Evolutionary conservation across 2,888 invertebrate species (phyloP).

Genomic region (Criorhina ranunculi): DNA sequence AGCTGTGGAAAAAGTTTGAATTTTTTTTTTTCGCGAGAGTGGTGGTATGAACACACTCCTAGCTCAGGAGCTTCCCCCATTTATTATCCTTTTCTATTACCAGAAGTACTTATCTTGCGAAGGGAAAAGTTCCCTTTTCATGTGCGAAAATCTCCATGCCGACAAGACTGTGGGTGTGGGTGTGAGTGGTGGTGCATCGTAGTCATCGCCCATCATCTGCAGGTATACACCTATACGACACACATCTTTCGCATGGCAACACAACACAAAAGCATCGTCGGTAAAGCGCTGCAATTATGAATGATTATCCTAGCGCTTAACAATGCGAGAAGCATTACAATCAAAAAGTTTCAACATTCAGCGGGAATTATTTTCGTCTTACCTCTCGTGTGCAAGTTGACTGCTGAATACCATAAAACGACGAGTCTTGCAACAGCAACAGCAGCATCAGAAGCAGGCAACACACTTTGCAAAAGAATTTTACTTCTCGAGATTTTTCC

Average conservation of each 20-base stretch:
- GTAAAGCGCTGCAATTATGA: slow-evolving; percentile 73
- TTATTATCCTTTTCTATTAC: slow-evolving; percentile 67
- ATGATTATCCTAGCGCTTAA: slow-evolving; percentile 72
- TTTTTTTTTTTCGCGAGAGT: slow-evolving; percentile 38
- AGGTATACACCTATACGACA: slow-evolving; percentile 46
- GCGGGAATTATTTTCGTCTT: slow-evolving; percentile 60
- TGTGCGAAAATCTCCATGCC: slow-evolving; percentile 30
- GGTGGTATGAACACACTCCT: slow-evolving; percentile 12
- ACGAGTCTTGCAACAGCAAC: slow-evolving; percentile 42
- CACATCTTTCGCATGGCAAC: not conserved
- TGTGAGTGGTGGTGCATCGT: slow-evolving; percentile 45
- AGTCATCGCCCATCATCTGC: slow-evolving; percentile 32
- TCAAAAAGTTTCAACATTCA: slow-evolving; percentile 75
- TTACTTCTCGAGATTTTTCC: slow-evolving; percentile 44
- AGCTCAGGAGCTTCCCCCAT: slow-evolving; percentile 30
- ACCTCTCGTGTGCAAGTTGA: slow-evolving; percentile 35
- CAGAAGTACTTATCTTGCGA: slow-evolving; percentile 65
- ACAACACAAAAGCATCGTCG: slow-evolving; percentile 5
- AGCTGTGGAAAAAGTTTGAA: slow-evolving; percentile 41
- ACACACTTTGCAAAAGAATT: slow-evolving; percentile 52
- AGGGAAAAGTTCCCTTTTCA: slow-evolving; percentile 45
- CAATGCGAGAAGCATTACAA: slow-evolving; percentile 73
- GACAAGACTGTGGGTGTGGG: not conserved
- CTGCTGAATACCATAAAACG: slow-evolving; percentile 30
- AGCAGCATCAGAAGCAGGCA: slow-evolving; percentile 13